Evolutionary conservation across 2,888 invertebrate genomes (phyloP), one percentile per base, ranked within the genome.

Genomic region (Dicranocentrus wangi): DNA sequence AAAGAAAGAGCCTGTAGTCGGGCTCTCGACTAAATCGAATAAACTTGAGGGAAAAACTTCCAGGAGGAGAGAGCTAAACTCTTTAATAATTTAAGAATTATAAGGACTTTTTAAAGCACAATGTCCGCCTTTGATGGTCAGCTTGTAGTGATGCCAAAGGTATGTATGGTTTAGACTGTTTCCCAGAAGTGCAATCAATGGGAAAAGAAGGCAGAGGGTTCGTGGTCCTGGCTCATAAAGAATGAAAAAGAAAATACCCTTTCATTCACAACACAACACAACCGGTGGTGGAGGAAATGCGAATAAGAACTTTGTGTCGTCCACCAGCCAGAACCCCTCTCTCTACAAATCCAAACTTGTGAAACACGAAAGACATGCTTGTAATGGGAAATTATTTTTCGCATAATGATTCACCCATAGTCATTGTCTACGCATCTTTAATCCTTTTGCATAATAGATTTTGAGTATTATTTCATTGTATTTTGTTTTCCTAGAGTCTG

Each of bases 401-500:
- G 75, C 75, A 58, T 75, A 75, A 66, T 75, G 75, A 66, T 58
- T 75, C 66, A 53, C 55, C 5, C 65, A 53, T 13, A 55, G 65
- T 43, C 55, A 65, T 55, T 66, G 43, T 28, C 63, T 55, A 25
- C 66, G 32, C 42, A 21, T 27, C 0, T 66, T 25, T 75, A 66
- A 66, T 75, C 58, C 66, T 66, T 66, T 66, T 77, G 61, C 68
- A 77, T 77, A 77, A 69, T 76, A 55, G 32, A 76, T 68, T n/a
- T 19, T 0, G 55, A 55, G 28, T 58, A 77, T 76, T 76, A 65
- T 65, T 65, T 42, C 51, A 68, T 65, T 65, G 42, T 39, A 65
- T 32, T 43, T 42, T 43, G 21, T 43, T 71, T 71, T 71, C n/a
- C 55, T 70, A n/a, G 19, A 21, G 28, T 42, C 28, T 43, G 28